A percentile compares a stretch with the other conserved stretches of the same genome.
Evolutionary conservation across 2,797 vertebrate genomes (phyloP).

Genomic region (Halcyon leucocephala): DNA sequence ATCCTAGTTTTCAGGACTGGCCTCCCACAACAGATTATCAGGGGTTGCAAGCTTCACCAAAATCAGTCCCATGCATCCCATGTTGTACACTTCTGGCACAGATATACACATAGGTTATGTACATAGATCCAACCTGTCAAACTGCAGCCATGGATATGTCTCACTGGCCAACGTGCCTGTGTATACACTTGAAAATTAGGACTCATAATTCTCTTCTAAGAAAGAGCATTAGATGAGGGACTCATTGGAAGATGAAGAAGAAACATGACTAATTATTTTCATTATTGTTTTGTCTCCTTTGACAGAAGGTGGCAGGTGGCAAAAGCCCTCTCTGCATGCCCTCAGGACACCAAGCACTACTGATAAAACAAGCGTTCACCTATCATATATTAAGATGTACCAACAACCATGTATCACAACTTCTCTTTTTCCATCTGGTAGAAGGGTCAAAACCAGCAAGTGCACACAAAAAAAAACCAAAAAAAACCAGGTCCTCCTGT

Average conservation of each 20-base stretch:
- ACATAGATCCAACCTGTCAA: background rate
- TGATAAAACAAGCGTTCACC: background rate
- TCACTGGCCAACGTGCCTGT: background rate
- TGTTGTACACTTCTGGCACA: background rate
- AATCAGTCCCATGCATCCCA: background rate
- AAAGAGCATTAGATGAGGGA: background rate
- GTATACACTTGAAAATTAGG: background rate
- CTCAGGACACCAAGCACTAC: background rate
- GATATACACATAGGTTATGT: background rate
- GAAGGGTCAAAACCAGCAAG: background rate
- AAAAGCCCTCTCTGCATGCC: background rate
- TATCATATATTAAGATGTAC: background rate
- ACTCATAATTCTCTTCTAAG: background rate
- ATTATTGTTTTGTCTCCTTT: background rate
- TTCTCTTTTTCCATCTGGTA: background rate
- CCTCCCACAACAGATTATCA: background rate
- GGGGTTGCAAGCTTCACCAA: background rate
- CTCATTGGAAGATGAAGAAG: background rate
- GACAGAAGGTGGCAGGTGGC: background rate
- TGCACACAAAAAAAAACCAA: background rate
- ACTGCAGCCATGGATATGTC: background rate
- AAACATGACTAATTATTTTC: background rate
- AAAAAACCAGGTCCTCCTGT: background rate
- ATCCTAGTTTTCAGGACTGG: background rate
- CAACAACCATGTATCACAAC: rapidly evolving